Base-by-base conservation (phyloP, 2,888 invertebrate species). In the Patella caerulea region DNA sequence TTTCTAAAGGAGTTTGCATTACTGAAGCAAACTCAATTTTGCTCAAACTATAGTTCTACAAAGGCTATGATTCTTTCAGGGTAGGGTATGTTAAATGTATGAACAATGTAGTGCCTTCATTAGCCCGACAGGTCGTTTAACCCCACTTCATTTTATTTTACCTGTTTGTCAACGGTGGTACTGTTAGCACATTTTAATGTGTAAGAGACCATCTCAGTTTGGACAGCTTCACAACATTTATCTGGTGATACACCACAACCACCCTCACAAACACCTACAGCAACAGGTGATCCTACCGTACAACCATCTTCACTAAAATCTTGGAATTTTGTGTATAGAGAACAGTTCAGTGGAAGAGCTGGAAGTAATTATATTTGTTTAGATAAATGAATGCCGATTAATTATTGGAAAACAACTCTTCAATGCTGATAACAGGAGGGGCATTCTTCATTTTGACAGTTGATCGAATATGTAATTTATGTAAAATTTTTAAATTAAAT, bases 311-410 rank as follows among this genome's bases (percentile, higher is more conserved):
- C 74, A 4, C n/a, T 79, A 7, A 73, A 52, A 45, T 54, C 54
- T 45, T 72, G 56, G 19, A 74, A 73, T 17, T 75, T 72, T 12
- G 79, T 73, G 78, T 80, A 79, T 55, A 76, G 71, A 14, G 79
- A 76, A 76, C 83, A 83, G 53, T 83, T 82, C 56, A 81, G 11
- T 15, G 83, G 82, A 19, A 76, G 53, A 5, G 72, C 81, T 82
- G 69, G 14, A 78, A 54, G 19, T 19, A 69, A 45, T 45, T 45
- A 45, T 45, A 45, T 45, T 45, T 45, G 45, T 9, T 45, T 45
- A 45, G 0, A 45, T 45, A 45, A 45, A 9, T 45, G 7, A 45
- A 45, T 45, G 3, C 14, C 17, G 71, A 11, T 45, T 45, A 9
- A 45, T 45, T 45, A 45, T 45, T 45, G 45, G 9, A 9, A 45